Base-by-base conservation (phyloP, 2,797 vertebrate genomes). In the Psittacula echo region DNA sequence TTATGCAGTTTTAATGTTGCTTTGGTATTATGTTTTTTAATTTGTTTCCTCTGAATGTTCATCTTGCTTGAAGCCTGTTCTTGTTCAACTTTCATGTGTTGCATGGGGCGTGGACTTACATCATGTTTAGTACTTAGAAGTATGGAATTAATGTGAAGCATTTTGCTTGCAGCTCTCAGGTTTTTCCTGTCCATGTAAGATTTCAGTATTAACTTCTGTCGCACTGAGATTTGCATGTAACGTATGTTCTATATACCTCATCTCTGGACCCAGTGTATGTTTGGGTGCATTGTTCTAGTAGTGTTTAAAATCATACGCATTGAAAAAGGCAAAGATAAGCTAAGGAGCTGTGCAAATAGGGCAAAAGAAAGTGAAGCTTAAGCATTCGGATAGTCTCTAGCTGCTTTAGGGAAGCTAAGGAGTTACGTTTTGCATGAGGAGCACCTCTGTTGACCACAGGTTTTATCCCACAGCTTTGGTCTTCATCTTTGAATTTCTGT, bases 91-190 rank as follows among this genome's bases (percentile, higher is more conserved):
- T 85, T 15, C 48, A 2, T 0, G 0, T 62, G 15, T 42, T 81
- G 13, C 1, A 0, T 54, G 1, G 20, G 15, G 3, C 39, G 1
- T 58, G 30, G 62, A 44, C 14, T 56, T 75, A 34, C 11, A 15
- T 34, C 48, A 18, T 30, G 12, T 65, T 68, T 51, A 70, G 30
- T 58, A 9, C 15, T 60, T 81, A 2, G 10, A 75, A 34, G 15
- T 14, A 11, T 7, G 34, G 76, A 83, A 27, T 81, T 66, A n/a
- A n/a, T 0, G 1, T 68, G 50, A 73, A 66, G 18, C 4, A 2
- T 87, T 93, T 48, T 62, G 9, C 34, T 85, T 79, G 18, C 41
- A 32, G 47, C 39, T 42, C 13, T 83, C 7, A 3, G 11, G 7
- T 77, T 91, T 76, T 60, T 13, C 39, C 16, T 9, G 5, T 71